phyloP scores from a whole-genome alignment of 2,888 invertebrate species.

The Scrobipalpa costella region DNA sequence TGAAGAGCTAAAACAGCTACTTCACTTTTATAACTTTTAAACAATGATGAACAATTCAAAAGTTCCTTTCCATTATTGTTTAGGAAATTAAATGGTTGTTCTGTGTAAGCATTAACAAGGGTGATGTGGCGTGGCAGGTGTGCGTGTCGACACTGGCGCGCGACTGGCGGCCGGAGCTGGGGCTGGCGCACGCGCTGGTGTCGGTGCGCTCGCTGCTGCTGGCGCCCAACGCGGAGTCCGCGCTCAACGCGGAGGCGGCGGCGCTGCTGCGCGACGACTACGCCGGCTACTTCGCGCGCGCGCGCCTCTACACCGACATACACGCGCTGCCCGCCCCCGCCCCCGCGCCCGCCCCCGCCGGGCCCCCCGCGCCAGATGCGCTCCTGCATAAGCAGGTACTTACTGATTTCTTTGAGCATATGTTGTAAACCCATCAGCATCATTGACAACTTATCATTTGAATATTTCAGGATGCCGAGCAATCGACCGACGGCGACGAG shows the following conservation, averaged over 20 bases:
- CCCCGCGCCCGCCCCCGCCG: conserved; percentile 59
- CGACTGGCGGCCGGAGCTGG: conserved; percentile 98
- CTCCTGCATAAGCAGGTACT: background rate
- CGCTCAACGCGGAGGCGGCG: conserved; percentile 98
- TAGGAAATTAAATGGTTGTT: no score
- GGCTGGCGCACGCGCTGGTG: conserved; percentile 95
- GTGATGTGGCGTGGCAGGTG: conserved; percentile 95
- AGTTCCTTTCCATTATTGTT: no score
- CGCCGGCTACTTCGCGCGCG: conserved; percentile 90
- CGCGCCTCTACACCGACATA: conserved; percentile 70
- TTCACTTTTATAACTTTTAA: no score
- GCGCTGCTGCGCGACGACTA: conserved; percentile 95
- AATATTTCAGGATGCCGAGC: conserved; percentile 1
- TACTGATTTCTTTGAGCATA: no score
- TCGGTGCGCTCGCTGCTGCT: conserved; percentile 96
- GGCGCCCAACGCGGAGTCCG: conserved; percentile 98
- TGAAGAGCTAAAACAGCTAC: no score
- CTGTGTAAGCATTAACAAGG: no score
- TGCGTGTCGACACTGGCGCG: conserved; percentile 98
- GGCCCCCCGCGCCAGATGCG: conserved; percentile 50
- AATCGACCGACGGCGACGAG: background rate
- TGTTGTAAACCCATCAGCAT: background rate
- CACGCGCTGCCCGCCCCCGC: conserved; percentile 71
- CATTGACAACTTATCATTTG: background rate
- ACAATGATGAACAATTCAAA: no score